Evolutionary conservation across 2,888 invertebrate genomes (phyloP).

Genomic region (Tenthredo amoena): DNA sequence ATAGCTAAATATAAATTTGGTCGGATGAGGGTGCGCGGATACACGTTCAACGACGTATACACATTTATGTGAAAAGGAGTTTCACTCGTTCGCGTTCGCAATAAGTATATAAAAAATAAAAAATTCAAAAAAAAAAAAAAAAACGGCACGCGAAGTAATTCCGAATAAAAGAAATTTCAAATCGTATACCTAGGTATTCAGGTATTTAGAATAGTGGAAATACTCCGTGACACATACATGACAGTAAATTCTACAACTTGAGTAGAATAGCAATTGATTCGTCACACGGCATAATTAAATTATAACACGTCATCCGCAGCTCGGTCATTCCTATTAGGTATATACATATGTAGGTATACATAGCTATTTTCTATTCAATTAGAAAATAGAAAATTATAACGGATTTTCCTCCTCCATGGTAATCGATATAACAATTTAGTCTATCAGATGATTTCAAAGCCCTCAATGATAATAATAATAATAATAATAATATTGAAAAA

Average conservation of each 20-base stretch:
- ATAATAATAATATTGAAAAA: background rate
- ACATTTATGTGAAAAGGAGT: background rate
- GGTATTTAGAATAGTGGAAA: constrained; percentile 1
- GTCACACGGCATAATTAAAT: background rate
- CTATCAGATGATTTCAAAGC: background rate
- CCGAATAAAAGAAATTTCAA: background rate
- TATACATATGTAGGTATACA: background rate
- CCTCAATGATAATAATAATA: background rate
- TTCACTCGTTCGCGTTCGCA: background rate
- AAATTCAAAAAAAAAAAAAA: background rate
- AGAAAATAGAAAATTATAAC: background rate
- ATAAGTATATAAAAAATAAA: background rate
- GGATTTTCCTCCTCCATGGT: background rate
- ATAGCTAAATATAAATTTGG: constrained; percentile 29
- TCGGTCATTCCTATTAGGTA: background rate
- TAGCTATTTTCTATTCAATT: background rate
- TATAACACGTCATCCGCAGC: background rate
- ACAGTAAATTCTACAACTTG: background rate
- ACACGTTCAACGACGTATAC: background rate
- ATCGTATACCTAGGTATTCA: background rate
- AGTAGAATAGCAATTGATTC: constrained; percentile 5
- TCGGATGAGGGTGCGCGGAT: background rate
- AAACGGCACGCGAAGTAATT: background rate
- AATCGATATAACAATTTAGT: background rate
- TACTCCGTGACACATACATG: background rate